Conservation (phyloP, 2,888 invertebrate species). For the Amiota mariae region DNA sequence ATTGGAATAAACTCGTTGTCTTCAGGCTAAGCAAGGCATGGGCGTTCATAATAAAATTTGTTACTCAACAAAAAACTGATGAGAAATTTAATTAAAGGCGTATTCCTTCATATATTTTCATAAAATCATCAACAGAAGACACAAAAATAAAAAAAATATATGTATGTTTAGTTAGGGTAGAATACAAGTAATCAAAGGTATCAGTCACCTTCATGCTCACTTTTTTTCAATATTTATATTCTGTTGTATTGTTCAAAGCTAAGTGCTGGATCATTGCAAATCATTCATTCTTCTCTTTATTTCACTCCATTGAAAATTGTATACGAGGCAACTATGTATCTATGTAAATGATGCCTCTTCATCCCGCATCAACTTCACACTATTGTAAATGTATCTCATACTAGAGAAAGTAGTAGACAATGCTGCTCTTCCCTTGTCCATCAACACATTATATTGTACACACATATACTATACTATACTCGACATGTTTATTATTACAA, state of each 20-base stretch:
- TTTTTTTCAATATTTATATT: too few relatives aligned
- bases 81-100: constrained; percentile 62
- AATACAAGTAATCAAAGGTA: too few relatives aligned
- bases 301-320: too few relatives aligned
- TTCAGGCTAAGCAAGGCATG: background rate
- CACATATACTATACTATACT: background rate
- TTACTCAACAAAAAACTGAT: constrained; percentile 36
- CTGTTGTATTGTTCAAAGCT: too few relatives aligned
- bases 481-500: background rate
- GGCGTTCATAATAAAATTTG: constrained; percentile 40
- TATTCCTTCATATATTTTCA: constrained; percentile 61
- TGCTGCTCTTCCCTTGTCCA: background rate
- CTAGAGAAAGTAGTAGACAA: too few relatives aligned
- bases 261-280: too few relatives aligned
- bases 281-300: too few relatives aligned
- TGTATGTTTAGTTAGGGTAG: constrained; percentile 8
- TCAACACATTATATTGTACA: constrained; percentile 19
- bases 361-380: background rate
- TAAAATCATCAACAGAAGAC: constrained; percentile 36
- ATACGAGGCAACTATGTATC: too few relatives aligned
- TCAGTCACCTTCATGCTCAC: too few relatives aligned
- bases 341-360: too few relatives aligned
- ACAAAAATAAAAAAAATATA: too few relatives aligned
- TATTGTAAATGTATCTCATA: constrained; percentile 10
- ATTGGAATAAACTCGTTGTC: background rate